A percentile compares a stretch with the other conserved stretches of the same genome.
Conservation (phyloP, 2,888 invertebrate genomes). For the Trisateles emortualis region DNA sequence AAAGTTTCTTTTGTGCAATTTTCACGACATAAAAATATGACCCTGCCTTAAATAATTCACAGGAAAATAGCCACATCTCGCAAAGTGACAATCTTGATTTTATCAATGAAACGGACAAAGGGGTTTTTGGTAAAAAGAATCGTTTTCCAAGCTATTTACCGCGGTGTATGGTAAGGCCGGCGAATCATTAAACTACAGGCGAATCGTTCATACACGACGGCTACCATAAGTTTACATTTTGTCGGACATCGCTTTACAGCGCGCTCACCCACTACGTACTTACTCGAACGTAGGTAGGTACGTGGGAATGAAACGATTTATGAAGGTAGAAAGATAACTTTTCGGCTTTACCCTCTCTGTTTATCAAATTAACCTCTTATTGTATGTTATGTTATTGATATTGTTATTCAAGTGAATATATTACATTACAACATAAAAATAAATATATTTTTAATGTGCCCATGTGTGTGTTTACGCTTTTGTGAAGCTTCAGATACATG, state of each 20-base stretch:
- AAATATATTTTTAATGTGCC: conserved; percentile 2
- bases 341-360: conserved; percentile 16
- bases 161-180: conserved; percentile 39
- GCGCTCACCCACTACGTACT: not conserved
- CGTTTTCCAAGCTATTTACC: conserved; percentile 52
- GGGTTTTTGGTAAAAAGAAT: conserved; percentile 43
- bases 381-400: conserved; percentile 24
- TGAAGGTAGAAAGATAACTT: conserved; percentile 29
- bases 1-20: no score
- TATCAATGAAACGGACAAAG: conserved; percentile 50
- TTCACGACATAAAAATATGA: conserved; percentile 26
- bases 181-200: conserved; percentile 36
- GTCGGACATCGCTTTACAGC: conserved; percentile 35
- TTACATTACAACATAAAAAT: conserved; percentile 2
- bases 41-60: conserved; percentile 19
- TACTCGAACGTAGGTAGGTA: no score
- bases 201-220: conserved; percentile 34
- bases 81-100: conserved; percentile 51
- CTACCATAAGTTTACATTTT: conserved; percentile 41
- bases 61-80: conserved; percentile 28
- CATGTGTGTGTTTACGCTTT: conserved; percentile 20
- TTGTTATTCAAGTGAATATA: conserved; percentile 2
- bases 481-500: conserved; percentile 38
- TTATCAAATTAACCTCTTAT: conserved; percentile 33
- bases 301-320: conserved; percentile 38